Percentiles rank a stretch among this genome's conserved stretches.
phyloP scores from a whole-genome alignment of 2,888 invertebrate species.

The Drosophila koepferae region DNA sequence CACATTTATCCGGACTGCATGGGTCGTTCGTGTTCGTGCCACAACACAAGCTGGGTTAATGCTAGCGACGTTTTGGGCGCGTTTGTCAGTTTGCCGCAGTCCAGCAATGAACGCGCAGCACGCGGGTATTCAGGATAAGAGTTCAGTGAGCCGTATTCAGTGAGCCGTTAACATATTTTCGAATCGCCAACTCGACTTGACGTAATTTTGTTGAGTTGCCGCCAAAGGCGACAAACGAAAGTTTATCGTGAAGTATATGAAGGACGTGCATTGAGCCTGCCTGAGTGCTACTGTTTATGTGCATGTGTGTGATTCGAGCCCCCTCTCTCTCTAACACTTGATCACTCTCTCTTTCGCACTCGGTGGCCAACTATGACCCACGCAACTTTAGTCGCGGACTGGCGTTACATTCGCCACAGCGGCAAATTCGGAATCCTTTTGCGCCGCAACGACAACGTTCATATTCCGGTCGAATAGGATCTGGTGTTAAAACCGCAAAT shows the following conservation, averaged over 20 bases:
- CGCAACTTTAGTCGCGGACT: constrained; percentile 37
- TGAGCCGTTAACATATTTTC: constrained; percentile 8
- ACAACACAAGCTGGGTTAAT: constrained; percentile 57
- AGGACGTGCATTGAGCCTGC: constrained; percentile 21
- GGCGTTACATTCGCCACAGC: constrained; percentile 47
- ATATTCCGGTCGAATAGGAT: constrained; percentile 32
- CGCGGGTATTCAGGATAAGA: constrained; percentile 57
- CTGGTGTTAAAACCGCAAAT: constrained; percentile 65
- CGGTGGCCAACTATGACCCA: constrained; percentile 50
- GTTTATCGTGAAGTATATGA: constrained; percentile 18
- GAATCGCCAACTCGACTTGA: constrained; percentile 14
- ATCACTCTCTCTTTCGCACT: too few species aligned
- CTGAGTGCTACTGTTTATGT: constrained; percentile 13
- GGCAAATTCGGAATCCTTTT: constrained; percentile 28
- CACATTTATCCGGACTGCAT: constrained; percentile 54
- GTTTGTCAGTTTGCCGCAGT: constrained; percentile 77
- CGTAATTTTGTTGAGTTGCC: constrained; percentile 38
- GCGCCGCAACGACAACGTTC: constrained; percentile 22
- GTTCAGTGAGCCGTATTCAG: constrained; percentile 2
- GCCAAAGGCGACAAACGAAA: constrained; percentile 34
- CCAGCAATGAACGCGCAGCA: constrained; percentile 68
- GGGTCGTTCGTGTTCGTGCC: constrained; percentile 38
- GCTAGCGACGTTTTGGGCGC: constrained; percentile 32
- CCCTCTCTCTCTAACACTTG: background rate
- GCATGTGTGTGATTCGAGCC: constrained; percentile 8